Evolutionary conservation across 2,113 vertebrate genomes (phyloP).

Genomic region (Cheirogaleus medius): DNA sequence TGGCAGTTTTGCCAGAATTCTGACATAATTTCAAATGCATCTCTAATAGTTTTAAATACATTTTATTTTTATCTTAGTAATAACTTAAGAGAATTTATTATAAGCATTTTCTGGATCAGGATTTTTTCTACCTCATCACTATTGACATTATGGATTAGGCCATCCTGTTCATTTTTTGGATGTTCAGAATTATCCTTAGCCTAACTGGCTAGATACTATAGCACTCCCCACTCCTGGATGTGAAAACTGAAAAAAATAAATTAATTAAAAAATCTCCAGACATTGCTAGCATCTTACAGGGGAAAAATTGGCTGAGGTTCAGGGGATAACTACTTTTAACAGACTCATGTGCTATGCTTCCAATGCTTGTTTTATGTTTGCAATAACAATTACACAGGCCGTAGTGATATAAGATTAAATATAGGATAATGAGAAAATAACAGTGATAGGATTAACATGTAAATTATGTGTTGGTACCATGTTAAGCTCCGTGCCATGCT

Average conservation of each 20-base stretch:
- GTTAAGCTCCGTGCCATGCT: not conserved
- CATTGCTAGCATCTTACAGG: no score
- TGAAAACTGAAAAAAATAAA: not conserved
- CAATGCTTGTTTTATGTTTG: not conserved
- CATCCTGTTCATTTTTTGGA: not conserved
- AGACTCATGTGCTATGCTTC: not conserved
- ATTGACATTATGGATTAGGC: no score
- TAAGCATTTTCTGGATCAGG: not conserved
- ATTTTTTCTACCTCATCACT: not conserved
- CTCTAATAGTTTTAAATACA: not conserved
- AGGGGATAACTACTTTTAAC: not conserved
- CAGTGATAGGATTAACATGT: not conserved
- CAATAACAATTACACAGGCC: not conserved
- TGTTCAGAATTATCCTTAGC: not conserved
- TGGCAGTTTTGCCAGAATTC: accelerated
- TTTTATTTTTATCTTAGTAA: not conserved
- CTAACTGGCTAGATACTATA: not conserved
- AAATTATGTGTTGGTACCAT: not conserved
- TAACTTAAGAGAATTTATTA: not conserved
- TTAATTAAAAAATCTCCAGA: no score
- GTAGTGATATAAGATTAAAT: not conserved
- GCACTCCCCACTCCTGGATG: not conserved
- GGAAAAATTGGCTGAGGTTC: not conserved
- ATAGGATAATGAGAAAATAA: not conserved
- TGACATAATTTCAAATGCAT: not conserved